These are phyloP conservation scores for Antechinus stuartii DNA, from an alignment of 2,113 vertebrate genomes.

Conservation along the genomic window DNA sequence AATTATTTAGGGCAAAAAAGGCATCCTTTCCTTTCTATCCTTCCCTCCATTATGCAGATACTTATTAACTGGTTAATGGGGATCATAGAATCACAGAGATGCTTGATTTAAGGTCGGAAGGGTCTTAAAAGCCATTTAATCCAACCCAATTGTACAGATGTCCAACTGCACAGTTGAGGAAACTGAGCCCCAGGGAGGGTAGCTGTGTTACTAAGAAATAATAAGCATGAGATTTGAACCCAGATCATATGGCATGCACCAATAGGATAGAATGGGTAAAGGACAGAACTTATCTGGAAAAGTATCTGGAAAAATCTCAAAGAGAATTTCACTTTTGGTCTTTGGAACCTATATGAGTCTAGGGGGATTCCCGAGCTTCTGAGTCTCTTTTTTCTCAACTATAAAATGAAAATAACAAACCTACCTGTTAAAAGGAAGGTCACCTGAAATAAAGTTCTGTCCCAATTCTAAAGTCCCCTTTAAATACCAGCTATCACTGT, in stretches of 20 bases:
- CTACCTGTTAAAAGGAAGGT: not conserved
- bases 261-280: not conserved
- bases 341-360: not conserved
- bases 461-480: not conserved
- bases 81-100: not conserved
- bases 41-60: not conserved
- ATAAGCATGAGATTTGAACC: not conserved
- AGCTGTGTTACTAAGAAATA: rapidly evolving
- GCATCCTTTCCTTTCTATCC: rapidly evolving
- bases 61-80: rapidly evolving
- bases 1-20: not conserved
- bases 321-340: not conserved
- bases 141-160: not conserved
- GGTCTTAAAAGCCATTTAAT: not conserved
- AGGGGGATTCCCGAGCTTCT: not conserved
- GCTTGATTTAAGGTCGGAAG: not conserved
- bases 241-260: rapidly evolving
- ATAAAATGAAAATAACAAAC: not conserved
- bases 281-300: not conserved
- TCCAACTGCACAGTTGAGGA: not conserved
- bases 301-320: no score
- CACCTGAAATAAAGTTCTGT: not conserved
- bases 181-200: not conserved
- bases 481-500: not conserved
- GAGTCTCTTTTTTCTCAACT: not conserved